Evolutionary conservation across 2,888 invertebrate genomes (phyloP).

Genomic region (Nymphalis urticae): DNA sequence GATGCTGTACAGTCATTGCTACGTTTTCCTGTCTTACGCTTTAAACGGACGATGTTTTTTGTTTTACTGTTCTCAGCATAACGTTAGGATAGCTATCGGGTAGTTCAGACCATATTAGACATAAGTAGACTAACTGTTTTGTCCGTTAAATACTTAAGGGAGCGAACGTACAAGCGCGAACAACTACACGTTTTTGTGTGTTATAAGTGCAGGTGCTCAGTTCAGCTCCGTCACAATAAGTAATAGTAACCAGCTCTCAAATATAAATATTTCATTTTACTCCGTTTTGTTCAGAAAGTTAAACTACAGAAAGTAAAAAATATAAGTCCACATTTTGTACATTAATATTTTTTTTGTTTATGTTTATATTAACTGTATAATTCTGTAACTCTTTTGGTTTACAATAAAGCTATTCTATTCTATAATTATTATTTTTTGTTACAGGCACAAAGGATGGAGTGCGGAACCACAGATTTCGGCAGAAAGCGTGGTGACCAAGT

Average conservation of each 20-base stretch:
- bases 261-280: too few species aligned
- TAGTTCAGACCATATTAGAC: slow-evolving; percentile 12
- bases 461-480: slow-evolving; percentile 66
- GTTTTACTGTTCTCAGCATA: slow-evolving; percentile 32
- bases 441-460: slow-evolving; percentile 78
- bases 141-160: slow-evolving; percentile 2
- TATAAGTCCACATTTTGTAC: too few species aligned
- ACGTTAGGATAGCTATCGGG: slow-evolving; percentile 26
- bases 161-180: neutral
- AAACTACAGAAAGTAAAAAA: too few species aligned
- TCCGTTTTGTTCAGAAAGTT: too few species aligned
- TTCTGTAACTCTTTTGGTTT: too few species aligned
- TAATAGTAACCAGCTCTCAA: too few species aligned
- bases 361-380: too few species aligned
- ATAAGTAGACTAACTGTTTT: slow-evolving; percentile 5
- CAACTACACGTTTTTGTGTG: slow-evolving; percentile 8
- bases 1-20: slow-evolving; percentile 53
- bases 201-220: too few species aligned
- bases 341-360: too few species aligned
- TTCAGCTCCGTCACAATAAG: too few species aligned
- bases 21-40: slow-evolving; percentile 58
- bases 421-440: slow-evolving; percentile 51
- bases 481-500: slow-evolving; percentile 78
- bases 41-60: slow-evolving; percentile 48
- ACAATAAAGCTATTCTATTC: too few species aligned